Base-by-base conservation (phyloP, 2,113 vertebrate species). In the Pseudorectes ferrugineus region DNA sequence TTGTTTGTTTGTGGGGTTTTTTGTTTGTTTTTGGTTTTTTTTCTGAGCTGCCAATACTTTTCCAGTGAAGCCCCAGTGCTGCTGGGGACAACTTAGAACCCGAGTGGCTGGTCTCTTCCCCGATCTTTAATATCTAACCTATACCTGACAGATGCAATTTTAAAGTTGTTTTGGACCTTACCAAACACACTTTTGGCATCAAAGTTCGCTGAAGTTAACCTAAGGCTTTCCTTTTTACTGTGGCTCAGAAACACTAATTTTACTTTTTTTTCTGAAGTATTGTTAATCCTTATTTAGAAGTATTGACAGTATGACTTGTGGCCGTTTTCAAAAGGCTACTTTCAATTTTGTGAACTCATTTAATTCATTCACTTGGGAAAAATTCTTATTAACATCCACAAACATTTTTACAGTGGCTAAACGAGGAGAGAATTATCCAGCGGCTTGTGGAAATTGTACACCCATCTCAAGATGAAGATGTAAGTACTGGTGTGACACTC, bases 361-460 rank as follows among this genome's bases (percentile, higher is more conserved):
- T 55, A 40, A 42, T 67, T 70, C 1, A 19, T 66, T 89, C 20
- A 19, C 45, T 42, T 61, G 28, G 7, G 35, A 89, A 45, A n/a
- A 21, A 13, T 81, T 71, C 24, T 40, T 57, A 38, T 10, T 83
- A 48, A 87, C 5, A 57, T 31, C 18, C 23, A 31, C 22, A 55
- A 86, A 92, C 21, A 4, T 74, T 97, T 95, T 97, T 97, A 31
- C 96, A 99, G 99, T 99, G 99, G 99, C 95, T 99, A 84, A 99
- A 99, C 85, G 99, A 99, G 96, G 99, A 99, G 97, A 99, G 98
- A 88, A 98, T 99, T 91, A 99, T 99, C 96, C 99, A 99, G 97
- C 98, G 99, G 77, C 98, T 99, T 79, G 99, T 99, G 94, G 99
- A 99, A 94, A 99, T 99, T 80, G 98, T 99, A 49, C 99, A 99